Percentiles rank a stretch among this genome's conserved stretches.
Evolutionary conservation across 2,113 vertebrate species (phyloP).

Genomic region (Cricetomys ansorgei): DNA sequence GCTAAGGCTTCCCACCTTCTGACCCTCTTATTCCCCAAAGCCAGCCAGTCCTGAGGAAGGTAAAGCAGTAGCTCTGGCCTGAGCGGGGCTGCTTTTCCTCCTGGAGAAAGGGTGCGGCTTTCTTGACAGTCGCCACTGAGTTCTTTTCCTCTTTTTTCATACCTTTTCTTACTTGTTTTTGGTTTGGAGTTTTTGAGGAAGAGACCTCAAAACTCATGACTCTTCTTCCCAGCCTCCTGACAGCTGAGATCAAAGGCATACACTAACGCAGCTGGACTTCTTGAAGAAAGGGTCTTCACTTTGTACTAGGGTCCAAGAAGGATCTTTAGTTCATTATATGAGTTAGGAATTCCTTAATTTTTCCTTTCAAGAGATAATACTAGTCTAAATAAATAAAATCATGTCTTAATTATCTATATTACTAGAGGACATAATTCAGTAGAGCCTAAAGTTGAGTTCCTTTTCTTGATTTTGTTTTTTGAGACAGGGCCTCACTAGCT

Average conservation of each 20-base stretch:
- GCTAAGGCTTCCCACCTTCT: conserved; percentile 18
- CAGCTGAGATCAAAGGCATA: not conserved
- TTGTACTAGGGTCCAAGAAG: not conserved
- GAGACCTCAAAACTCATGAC: not conserved
- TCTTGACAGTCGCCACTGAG: conserved; percentile 5
- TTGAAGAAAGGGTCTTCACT: not conserved
- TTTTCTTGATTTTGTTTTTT: not conserved
- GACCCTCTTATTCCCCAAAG: not conserved
- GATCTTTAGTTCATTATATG: not conserved
- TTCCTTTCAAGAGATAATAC: conserved; percentile 42
- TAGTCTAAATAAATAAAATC: conserved; percentile 58
- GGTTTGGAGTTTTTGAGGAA: not conserved
- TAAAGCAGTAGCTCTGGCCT: not conserved
- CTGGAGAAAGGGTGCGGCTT: not conserved
- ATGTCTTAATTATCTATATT: conserved; percentile 5
- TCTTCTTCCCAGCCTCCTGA: not conserved
- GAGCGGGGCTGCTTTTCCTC: not conserved
- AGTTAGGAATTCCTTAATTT: conserved; percentile 55
- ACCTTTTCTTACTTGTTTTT: not conserved
- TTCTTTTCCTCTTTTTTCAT: not conserved
- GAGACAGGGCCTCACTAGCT: not conserved
- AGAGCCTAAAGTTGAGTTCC: not conserved
- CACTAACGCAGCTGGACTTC: not conserved
- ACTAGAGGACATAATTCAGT: conserved; percentile 18
- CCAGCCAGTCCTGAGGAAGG: not conserved